Evolutionary conservation across 2,888 invertebrate genomes (phyloP).

Genomic region (Mythimna pallens): DNA sequence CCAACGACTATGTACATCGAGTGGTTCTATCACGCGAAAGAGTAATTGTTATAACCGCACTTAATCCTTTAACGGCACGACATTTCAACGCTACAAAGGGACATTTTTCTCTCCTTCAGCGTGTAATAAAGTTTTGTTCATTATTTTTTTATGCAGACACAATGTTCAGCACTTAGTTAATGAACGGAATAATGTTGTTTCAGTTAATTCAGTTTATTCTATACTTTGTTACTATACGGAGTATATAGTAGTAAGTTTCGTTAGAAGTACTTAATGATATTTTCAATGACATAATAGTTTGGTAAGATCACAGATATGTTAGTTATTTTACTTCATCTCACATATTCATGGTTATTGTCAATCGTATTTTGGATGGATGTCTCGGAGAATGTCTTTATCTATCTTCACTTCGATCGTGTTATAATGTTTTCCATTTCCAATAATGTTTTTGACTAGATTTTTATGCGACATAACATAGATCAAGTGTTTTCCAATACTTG

Average conservation of each 20-base stretch:
- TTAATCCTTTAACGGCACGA: slow-evolving; percentile 27
- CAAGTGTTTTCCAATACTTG: slow-evolving; percentile 15
- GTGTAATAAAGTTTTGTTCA: slow-evolving; percentile 11
- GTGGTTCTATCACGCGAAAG: slow-evolving; percentile 35
- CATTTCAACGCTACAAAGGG: slow-evolving; percentile 34
- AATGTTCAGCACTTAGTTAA: slow-evolving; percentile 21
- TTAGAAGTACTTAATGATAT: not conserved
- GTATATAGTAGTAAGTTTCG: not conserved
- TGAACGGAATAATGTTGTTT: slow-evolving; percentile 14
- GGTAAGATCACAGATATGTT: not conserved
- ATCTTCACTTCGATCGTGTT: too few relatives aligned
- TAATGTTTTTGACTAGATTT: not conserved
- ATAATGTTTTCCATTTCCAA: not conserved
- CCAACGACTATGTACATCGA: slow-evolving; percentile 3
- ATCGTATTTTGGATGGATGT: not conserved
- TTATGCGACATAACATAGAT: not conserved
- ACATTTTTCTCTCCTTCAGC: slow-evolving; percentile 10
- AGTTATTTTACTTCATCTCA: not conserved
- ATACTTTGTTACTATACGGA: not conserved
- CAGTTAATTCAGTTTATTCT: slow-evolving; percentile 14
- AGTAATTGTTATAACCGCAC: slow-evolving; percentile 24
- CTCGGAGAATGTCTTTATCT: too few relatives aligned
- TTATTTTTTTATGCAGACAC: not conserved
- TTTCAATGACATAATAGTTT: not conserved
- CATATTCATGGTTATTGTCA: not conserved